These are phyloP conservation scores for Perca fluviatilis DNA, from an alignment of 2,113 vertebrate genomes.

Conservation along the genomic window DNA sequence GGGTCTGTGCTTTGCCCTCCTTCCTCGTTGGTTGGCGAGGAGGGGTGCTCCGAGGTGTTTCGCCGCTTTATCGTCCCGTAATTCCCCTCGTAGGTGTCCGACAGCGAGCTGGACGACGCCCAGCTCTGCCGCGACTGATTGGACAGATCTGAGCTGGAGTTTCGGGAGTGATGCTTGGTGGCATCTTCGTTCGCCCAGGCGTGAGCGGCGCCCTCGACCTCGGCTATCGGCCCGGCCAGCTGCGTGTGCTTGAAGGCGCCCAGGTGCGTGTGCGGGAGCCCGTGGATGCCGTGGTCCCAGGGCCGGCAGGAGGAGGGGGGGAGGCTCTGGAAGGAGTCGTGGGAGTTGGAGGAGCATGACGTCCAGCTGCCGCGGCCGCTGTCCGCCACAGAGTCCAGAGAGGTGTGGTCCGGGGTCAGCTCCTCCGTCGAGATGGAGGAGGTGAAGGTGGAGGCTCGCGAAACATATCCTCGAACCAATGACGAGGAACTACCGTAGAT, in stretches of 20 bases:
- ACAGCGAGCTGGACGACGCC: conserved; percentile 92
- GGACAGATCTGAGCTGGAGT: conserved; percentile 78
- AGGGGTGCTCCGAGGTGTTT: conserved; percentile 79
- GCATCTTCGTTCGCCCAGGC: conserved; percentile 75
- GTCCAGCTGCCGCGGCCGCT: conserved; percentile 98
- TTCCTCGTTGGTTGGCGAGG: conserved; percentile 79
- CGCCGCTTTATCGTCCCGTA: conserved; percentile 91
- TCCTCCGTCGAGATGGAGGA: conserved; percentile 91
- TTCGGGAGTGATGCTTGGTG: conserved; percentile 81
- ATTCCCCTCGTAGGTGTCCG: conserved; percentile 90
- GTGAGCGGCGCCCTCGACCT: conserved; percentile 84
- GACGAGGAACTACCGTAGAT: conserved; percentile 62
- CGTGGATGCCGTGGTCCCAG: conserved; percentile 83
- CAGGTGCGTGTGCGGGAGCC: conserved; percentile 78
- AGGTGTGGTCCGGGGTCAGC: conserved; percentile 90
- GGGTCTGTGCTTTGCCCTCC: conserved; percentile 85
- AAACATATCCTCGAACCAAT: conserved; percentile 75
- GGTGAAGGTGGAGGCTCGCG: conserved; percentile 84
- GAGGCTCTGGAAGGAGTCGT: conserved; percentile 95
- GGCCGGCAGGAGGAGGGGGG: conserved; percentile 87
- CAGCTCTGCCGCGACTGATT: conserved; percentile 90
- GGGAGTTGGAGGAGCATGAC: conserved; percentile 95
- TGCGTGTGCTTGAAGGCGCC: conserved; percentile 87
- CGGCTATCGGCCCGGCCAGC: conserved; percentile 88
- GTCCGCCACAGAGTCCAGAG: conserved; percentile 87